Percentiles rank a stretch among this genome's conserved stretches.
Evolutionary conservation across 1,140 invertebrate species (phyloP).

Genomic region (Drosophila miranda): DNA sequence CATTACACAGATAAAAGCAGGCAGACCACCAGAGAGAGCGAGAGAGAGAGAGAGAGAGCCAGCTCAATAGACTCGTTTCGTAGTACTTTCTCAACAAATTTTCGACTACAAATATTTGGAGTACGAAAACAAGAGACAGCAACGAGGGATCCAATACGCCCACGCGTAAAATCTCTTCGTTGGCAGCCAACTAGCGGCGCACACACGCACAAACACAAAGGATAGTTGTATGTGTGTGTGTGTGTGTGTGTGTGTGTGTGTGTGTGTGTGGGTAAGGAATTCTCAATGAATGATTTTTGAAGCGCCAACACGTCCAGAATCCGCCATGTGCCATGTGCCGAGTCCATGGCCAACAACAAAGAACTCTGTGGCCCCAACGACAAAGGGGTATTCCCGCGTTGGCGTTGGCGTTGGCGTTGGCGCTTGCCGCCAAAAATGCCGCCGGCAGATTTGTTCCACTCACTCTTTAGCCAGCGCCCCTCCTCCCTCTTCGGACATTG

Average conservation of each 20-base stretch:
- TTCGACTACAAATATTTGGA: slow-evolving; percentile 74
- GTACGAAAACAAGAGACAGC: slow-evolving; percentile 67
- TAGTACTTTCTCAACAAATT: slow-evolving; percentile 71
- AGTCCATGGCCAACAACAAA: slow-evolving; percentile 27
- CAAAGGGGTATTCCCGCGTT: slow-evolving; percentile 6
- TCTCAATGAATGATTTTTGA: slow-evolving; percentile 78
- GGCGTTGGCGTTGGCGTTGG: slow-evolving; percentile 44
- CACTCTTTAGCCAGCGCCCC: background rate
- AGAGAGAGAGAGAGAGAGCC: slow-evolving; percentile 10
- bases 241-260: too few species aligned
- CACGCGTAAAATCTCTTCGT: slow-evolving; percentile 66
- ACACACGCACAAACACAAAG: slow-evolving; percentile 37
- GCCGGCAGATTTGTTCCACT: slow-evolving; percentile 35
- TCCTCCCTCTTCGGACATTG: slow-evolving; percentile 19
- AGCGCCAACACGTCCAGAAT: slow-evolving; percentile 41
- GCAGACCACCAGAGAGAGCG: slow-evolving; percentile 1
- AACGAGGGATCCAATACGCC: slow-evolving; percentile 44
- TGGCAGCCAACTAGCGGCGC: slow-evolving; percentile 53
- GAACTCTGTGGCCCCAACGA: slow-evolving; percentile 13
- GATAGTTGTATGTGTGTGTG: background rate
- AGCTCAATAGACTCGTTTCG: slow-evolving; percentile 42
- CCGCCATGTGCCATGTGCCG: slow-evolving; percentile 19
- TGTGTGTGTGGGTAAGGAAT: slow-evolving; percentile 25
- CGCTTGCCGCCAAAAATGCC: slow-evolving; percentile 75
- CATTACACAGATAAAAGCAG: slow-evolving; percentile 14